These are phyloP conservation scores for Tetragnatha montana DNA, from an alignment of 2,888 invertebrate genomes.

Conservation along the genomic window DNA sequence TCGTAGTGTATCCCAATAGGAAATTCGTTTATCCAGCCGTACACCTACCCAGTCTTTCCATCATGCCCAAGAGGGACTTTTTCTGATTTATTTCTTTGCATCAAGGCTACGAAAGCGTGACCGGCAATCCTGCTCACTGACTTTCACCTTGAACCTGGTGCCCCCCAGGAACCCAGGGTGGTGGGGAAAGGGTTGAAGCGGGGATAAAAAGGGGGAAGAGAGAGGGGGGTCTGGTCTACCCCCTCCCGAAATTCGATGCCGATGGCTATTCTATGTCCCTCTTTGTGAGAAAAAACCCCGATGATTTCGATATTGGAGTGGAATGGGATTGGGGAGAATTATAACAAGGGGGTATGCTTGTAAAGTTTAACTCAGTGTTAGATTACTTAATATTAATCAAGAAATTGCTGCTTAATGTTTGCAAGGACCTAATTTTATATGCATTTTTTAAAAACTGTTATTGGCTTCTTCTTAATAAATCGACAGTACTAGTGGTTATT, in stretches of 20 bases:
- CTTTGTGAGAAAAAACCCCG: too few relatives aligned
- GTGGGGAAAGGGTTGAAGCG: slow-evolving; percentile 58
- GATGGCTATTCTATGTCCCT: slow-evolving; percentile 46
- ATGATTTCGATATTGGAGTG: neutral
- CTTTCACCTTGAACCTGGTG: slow-evolving; percentile 32
- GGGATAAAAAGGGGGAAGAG: slow-evolving; percentile 28
- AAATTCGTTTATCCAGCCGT: too few relatives aligned
- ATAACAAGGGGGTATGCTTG: neutral
- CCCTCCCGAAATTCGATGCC: slow-evolving; percentile 60
- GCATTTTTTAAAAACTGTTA: too few relatives aligned
- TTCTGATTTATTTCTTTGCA: too few relatives aligned
- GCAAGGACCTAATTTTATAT: neutral
- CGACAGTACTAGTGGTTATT: too few relatives aligned
- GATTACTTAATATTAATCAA: too few relatives aligned
- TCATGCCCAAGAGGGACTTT: too few relatives aligned
- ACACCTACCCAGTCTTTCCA: too few relatives aligned
- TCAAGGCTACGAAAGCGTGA: too few relatives aligned
- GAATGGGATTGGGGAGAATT: neutral
- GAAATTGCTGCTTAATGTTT: neutral
- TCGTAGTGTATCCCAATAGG: too few relatives aligned
- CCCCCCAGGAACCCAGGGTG: neutral
- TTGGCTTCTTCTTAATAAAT: too few relatives aligned
- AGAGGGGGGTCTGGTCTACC: slow-evolving; percentile 21
- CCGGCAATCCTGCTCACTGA: neutral
- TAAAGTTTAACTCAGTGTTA: neutral